Conservation (phyloP, 1,140 invertebrate genomes). For the Heliconius congener region DNA sequence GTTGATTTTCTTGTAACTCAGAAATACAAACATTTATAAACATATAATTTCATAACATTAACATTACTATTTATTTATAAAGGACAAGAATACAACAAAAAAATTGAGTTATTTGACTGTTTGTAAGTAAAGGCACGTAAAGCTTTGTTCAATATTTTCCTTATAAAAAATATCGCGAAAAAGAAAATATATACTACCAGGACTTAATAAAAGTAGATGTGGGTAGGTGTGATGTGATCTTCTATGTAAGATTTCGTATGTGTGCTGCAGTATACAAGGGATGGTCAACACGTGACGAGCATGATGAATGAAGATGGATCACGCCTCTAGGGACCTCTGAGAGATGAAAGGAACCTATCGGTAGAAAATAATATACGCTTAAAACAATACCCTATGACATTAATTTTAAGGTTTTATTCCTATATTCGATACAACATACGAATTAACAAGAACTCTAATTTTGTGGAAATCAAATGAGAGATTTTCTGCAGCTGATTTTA, state of each 20-base stretch:
- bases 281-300: conserved; percentile 77
- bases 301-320: conserved; percentile 76
- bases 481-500: conserved; percentile 38
- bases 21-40: not conserved
- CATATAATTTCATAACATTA: not conserved
- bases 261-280: conserved; percentile 67
- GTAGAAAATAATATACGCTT: conserved; percentile 37
- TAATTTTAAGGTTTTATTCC: conserved; percentile 46
- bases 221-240: conserved; percentile 45
- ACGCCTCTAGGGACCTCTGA: conserved; percentile 70
- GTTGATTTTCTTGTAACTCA: not conserved
- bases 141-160: conserved; percentile 36
- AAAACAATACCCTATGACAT: conserved; percentile 44
- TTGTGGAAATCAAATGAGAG: conserved; percentile 45
- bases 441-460: conserved; percentile 17
- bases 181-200: conserved; percentile 33
- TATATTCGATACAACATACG: conserved; percentile 30
- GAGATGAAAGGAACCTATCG: conserved; percentile 56
- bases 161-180: conserved; percentile 39
- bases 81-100: conserved; percentile 23
- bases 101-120: conserved; percentile 18
- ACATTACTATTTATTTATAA: conserved; percentile 18
- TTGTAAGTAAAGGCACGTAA: conserved; percentile 30
- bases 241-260: conserved; percentile 62
- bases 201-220: conserved; percentile 42